These are phyloP conservation scores for Pristionchus japonicus DNA, from an alignment of 2,888 invertebrate species.

Conservation along the genomic window DNA sequence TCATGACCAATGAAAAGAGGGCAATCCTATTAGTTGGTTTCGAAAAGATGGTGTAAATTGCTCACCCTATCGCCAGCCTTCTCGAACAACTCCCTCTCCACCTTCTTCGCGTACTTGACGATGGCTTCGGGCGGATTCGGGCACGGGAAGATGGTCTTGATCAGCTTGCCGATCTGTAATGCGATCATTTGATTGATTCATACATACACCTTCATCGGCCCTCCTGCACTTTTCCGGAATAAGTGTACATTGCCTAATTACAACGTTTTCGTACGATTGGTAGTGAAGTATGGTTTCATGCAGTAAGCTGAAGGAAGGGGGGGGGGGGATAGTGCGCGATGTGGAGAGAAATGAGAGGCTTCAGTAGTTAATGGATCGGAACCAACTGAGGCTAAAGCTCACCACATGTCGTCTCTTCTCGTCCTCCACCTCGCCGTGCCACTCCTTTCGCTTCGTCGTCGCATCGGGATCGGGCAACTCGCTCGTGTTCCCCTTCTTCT, in stretches of 20 bases:
- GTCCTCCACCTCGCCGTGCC: not conserved
- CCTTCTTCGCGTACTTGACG: constrained; percentile 96
- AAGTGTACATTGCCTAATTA: not conserved
- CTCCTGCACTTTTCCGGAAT: too few species aligned
- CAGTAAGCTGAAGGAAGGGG: too few species aligned
- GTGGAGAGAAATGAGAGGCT: not conserved
- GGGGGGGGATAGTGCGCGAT: too few species aligned
- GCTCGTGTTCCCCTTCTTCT: not conserved
- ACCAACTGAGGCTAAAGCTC: not conserved
- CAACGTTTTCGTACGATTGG: too few species aligned
- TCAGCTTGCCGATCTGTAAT: constrained; percentile 88
- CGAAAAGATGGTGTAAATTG: not conserved
- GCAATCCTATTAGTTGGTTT: too few species aligned
- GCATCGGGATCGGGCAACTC: not conserved
- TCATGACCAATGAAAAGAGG: too few species aligned
- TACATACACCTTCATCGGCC: not conserved
- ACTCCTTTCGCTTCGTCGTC: not conserved
- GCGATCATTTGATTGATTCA: not conserved
- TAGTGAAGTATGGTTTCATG: too few species aligned
- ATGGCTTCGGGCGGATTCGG: constrained; percentile 96
- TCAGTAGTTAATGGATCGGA: not conserved
- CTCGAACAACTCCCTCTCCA: constrained; percentile 99
- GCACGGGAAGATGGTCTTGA: constrained; percentile 98
- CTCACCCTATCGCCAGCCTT: constrained; percentile 90
- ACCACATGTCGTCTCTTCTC: not conserved